Evolutionary conservation across 2,797 vertebrate species (phyloP), one percentile per base, ranked within the genome.

Genomic region (Columba guinea): DNA sequence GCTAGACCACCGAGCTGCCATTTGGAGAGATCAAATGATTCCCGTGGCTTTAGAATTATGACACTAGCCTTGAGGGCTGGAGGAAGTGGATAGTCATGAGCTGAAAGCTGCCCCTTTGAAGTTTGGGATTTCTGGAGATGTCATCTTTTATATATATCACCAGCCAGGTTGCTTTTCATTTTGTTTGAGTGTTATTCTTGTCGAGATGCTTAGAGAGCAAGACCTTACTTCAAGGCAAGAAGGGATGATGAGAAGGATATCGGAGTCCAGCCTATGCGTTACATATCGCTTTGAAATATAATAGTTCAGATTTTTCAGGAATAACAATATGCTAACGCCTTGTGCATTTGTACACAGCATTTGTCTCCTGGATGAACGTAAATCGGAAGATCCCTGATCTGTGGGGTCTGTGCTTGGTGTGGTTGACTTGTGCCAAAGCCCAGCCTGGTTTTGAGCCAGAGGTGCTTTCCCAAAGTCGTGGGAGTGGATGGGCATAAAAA

Each of bases 81-180:
- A 86, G 78, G 62, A 69, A 92, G 84, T 12, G 64, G 81, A 58
- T 51, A 79, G 67, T 74, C 78, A 60, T 11, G 75, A 89, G 80
- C 83, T 86, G 75, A 86, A 91, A 87, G 84, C 94, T 95, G 82
- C 77, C 91, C 81, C 94, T 96, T 96, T 95, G 95, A 95, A 93
- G 90, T 96, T 2, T 90, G 89, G 94, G 83, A 63, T 96, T 96
- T 93, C 90, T 94, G 83, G 87, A 93, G 78, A 91, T 95, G 94
- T 95, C 96, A 92, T 88, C 91, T 95, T 89, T 94, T 71, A 95
- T 95, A 87, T 77, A 52, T 22, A 89, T 96, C 87, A 88, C 60
- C 53, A 70, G 74, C 44, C 62, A 92, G 87, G 94, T 92, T 96
- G 91, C 79, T 85, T 94, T 94, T 92, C 82, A n/a, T 90, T 89